Evolutionary conservation across 2,113 vertebrate species (phyloP).

Genomic region (Eonycteris spelaea): DNA sequence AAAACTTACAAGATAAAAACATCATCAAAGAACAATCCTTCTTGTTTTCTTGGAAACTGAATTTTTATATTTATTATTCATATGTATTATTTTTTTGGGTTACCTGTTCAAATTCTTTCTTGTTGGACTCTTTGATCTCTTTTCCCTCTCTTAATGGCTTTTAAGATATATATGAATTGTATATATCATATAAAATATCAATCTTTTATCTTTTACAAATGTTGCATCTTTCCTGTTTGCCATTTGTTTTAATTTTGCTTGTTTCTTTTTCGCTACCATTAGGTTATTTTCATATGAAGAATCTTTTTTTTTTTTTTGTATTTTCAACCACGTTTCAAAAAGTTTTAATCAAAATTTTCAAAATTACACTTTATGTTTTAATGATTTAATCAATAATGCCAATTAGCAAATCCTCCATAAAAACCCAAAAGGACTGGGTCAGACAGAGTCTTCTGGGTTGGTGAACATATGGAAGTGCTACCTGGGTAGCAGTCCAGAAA

Average conservation of each 20-base stretch:
- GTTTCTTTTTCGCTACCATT: background rate
- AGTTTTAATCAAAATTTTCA: background rate
- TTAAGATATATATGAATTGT: background rate
- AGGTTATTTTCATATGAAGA: background rate
- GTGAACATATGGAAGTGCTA: background rate
- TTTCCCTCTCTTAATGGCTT: background rate
- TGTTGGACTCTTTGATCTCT: background rate
- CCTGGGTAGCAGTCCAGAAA: too few species aligned
- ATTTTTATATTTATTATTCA: background rate
- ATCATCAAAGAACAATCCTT: background rate
- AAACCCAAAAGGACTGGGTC: background rate
- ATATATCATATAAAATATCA: background rate
- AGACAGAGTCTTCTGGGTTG: background rate
- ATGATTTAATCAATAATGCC: background rate
- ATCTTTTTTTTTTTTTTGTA: background rate
- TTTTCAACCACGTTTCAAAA: background rate
- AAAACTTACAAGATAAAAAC: background rate
- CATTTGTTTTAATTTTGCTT: background rate
- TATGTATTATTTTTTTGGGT: background rate
- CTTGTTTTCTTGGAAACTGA: background rate
- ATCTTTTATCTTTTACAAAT: background rate
- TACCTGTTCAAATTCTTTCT: background rate
- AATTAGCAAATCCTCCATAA: background rate
- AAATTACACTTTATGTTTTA: background rate
- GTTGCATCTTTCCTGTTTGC: background rate